Percentiles rank a stretch among this genome's conserved stretches.
Evolutionary conservation across 2,113 vertebrate species (phyloP).

Genomic region (Ceratotherium simum): DNA sequence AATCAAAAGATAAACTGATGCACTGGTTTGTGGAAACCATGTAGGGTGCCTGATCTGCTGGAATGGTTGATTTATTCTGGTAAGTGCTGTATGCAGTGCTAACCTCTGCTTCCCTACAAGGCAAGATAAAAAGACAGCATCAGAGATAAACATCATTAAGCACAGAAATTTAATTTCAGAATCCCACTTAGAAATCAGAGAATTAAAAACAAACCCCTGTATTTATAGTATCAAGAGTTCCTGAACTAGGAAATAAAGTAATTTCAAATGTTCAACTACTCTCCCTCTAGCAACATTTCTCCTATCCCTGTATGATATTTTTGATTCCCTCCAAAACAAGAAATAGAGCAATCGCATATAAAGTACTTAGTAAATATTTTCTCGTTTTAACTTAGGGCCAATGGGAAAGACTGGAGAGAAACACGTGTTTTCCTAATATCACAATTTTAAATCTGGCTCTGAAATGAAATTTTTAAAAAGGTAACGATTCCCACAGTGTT

Average conservation of each 20-base stretch:
- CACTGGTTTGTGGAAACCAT: not conserved
- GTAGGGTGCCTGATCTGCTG: not conserved
- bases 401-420: not conserved
- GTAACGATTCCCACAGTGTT: not conserved
- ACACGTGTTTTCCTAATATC: not conserved
- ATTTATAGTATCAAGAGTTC: not conserved
- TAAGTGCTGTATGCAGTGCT: slow-evolving; percentile 63
- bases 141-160: slow-evolving; percentile 62
- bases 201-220: not conserved
- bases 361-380: not conserved
- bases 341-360: not conserved
- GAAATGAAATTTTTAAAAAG: not conserved
- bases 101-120: slow-evolving; percentile 78
- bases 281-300: not conserved
- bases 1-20: not conserved
- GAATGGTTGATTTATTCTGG: slow-evolving; percentile 19
- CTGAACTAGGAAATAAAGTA: not conserved
- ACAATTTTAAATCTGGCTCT: not conserved
- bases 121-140: slow-evolving; percentile 68
- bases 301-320: not conserved
- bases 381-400: not conserved
- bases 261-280: not conserved
- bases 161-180: slow-evolving; percentile 2
- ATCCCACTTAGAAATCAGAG: not conserved
- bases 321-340: not conserved